Conservation (phyloP, 1,140 invertebrate genomes). For the Caenorhabditis tropicalis region DNA sequence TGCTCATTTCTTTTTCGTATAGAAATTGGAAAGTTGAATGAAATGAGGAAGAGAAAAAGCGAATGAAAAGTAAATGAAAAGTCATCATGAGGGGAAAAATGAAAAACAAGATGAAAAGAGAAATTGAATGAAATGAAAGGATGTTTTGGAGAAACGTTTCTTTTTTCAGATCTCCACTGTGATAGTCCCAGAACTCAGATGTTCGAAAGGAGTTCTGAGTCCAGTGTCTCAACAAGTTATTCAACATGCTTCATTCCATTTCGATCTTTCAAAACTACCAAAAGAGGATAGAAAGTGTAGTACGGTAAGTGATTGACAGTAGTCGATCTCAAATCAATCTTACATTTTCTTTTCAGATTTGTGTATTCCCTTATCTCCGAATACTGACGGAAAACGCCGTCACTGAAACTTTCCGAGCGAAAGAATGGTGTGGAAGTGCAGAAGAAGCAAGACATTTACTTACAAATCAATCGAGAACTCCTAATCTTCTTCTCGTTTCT, state of each 20-base stretch:
- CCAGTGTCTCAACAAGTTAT: constrained; percentile 50
- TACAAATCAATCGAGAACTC: neutral
- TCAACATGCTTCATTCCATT: constrained; percentile 53
- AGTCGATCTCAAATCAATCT: neutral
- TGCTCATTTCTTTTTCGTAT: neutral
- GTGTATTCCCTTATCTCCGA: constrained; percentile 49
- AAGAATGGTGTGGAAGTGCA: constrained; percentile 50
- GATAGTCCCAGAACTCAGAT: constrained; percentile 40
- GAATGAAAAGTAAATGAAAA: neutral
- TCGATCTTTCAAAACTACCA: constrained; percentile 38
- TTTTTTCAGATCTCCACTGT: constrained; percentile 43
- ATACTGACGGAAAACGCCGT: constrained; percentile 31
- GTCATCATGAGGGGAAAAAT: neutral
- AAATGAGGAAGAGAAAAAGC: neutral
- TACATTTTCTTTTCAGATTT: constrained; percentile 3
- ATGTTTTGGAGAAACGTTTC: neutral
- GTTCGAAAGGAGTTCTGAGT: constrained; percentile 46
- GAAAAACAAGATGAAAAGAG: neutral
- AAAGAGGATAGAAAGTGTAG: constrained; percentile 22
- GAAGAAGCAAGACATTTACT: constrained; percentile 45
- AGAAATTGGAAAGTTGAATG: neutral
- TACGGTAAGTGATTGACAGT: neutral
- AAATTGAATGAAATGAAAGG: neutral
- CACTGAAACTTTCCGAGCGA: constrained; percentile 51
- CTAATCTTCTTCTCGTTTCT: neutral